Conservation (phyloP, 1,140 invertebrate species). For the Drosophila guanche region DNA sequence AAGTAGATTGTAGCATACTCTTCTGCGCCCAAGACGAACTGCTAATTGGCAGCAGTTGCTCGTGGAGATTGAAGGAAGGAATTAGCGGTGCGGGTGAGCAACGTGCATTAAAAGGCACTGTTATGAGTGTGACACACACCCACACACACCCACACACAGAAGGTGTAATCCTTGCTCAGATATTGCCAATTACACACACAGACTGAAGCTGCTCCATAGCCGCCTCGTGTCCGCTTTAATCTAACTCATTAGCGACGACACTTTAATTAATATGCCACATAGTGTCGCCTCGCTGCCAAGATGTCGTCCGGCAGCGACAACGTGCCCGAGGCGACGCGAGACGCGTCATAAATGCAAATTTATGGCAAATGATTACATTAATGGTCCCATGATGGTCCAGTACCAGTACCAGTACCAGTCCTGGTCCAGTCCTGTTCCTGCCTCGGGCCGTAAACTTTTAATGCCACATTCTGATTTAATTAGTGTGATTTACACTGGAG, state of each 20-base stretch:
- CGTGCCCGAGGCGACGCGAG: slow-evolving; percentile 20
- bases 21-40: slow-evolving; percentile 6
- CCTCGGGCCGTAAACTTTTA: slow-evolving; percentile 47
- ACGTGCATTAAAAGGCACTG: slow-evolving; percentile 24
- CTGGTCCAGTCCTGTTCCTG: too few species aligned
- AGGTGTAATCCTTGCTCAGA: slow-evolving; percentile 25
- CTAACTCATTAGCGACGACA: slow-evolving; percentile 75
- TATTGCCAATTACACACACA: slow-evolving; percentile 53
- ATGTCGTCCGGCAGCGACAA: slow-evolving; percentile 32
- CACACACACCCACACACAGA: background rate
- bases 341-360: slow-evolving; percentile 70
- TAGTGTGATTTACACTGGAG: slow-evolving; percentile 51
- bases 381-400: slow-evolving; percentile 10
- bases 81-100: slow-evolving; percentile 14
- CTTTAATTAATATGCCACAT: slow-evolving; percentile 71
- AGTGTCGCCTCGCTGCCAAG: slow-evolving; percentile 35
- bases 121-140: slow-evolving; percentile 33
- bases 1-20: slow-evolving; percentile 22
- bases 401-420: too few species aligned
- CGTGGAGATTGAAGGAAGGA: slow-evolving; percentile 6
- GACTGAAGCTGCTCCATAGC: background rate
- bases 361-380: slow-evolving; percentile 70
- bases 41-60: background rate
- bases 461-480: slow-evolving; percentile 68
- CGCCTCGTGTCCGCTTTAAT: slow-evolving; percentile 53